Base-by-base conservation (phyloP, 2,888 invertebrate genomes). In the Limenitis arthemis region DNA sequence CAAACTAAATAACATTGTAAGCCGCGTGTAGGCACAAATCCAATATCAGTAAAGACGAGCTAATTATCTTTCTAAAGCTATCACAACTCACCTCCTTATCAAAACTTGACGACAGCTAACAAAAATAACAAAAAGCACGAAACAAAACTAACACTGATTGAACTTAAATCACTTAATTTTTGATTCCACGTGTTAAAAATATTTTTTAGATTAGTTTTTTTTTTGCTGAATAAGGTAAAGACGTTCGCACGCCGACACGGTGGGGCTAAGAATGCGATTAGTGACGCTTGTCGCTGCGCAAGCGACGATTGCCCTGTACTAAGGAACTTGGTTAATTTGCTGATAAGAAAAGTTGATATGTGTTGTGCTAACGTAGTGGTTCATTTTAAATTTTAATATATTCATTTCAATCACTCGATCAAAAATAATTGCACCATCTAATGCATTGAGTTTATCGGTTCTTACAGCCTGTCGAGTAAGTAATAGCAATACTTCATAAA, bases 51-150 rank as follows among this genome's bases (percentile, higher is more conserved):
- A 59, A 57, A 64, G 65, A 67, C 67, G 68, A 67, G 73, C 70
- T 77, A 80, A 80, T 80, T 83, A 83, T 83, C 20, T 20, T 20
- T 20, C 80, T 72, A 72, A 81, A 84, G 82, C 78, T 82, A 85
- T 85, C 85, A 72, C 61, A 50, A 72, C 84, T 85, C 81, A 85
- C 84, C 85, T 82, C 59, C 63, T 85, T 85, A 85, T 85, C 85
- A 70, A 56, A 71, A 75, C 75, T 73, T 63, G 75, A 68, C 67
- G 73, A 71, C 69, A 67, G 72, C 66, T 72, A 77, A 78, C 78
- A 75, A 65, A 62, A 59, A 72, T 66, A 77, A 80, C 73, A 69
- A 69, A 68, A 59, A 73, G 73, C 83, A 81, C 79, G 69, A 65
- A 72, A 72, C 73, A 73, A 79, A 77, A 20, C 20, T 20, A 81